A percentile compares a stretch with the other conserved stretches of the same genome.
These are phyloP conservation scores for Tragelaphus imberbis DNA, from an alignment of 2,113 vertebrate genomes.

Conservation along the genomic window DNA sequence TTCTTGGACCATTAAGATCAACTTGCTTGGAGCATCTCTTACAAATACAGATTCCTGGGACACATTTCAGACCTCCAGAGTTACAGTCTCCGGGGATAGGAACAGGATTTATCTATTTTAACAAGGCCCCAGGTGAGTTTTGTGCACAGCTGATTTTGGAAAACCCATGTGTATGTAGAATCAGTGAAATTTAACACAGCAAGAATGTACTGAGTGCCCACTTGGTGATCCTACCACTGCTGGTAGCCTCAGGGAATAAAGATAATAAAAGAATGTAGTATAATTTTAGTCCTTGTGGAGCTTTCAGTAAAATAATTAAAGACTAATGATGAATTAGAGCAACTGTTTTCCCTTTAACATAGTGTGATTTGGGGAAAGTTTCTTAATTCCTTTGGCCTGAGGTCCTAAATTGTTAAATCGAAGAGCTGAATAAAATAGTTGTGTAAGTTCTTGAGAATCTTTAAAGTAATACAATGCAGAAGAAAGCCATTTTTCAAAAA, in stretches of 20 bases:
- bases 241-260: neutral
- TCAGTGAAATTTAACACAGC: neutral
- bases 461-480: neutral
- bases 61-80: neutral
- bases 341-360: conserved; percentile 30
- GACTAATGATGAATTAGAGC: neutral
- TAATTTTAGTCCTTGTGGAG: neutral
- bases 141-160: neutral
- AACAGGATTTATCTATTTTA: neutral
- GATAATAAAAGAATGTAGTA: neutral
- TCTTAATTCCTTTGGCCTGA: neutral
- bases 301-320: conserved; percentile 38
- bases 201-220: neutral
- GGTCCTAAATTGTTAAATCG: neutral
- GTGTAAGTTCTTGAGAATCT: neutral
- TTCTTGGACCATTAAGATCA: conserved; percentile 37
- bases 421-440: neutral
- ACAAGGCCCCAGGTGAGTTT: neutral
- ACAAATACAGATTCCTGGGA: conserved; percentile 6
- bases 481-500: neutral
- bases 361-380: neutral
- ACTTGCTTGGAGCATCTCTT: neutral
- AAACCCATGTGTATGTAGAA: neutral
- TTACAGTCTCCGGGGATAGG: neutral
- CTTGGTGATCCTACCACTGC: neutral